These are phyloP conservation scores for Paraplagusia blochii DNA, from an alignment of 2,113 vertebrate species.

Conservation along the genomic window DNA sequence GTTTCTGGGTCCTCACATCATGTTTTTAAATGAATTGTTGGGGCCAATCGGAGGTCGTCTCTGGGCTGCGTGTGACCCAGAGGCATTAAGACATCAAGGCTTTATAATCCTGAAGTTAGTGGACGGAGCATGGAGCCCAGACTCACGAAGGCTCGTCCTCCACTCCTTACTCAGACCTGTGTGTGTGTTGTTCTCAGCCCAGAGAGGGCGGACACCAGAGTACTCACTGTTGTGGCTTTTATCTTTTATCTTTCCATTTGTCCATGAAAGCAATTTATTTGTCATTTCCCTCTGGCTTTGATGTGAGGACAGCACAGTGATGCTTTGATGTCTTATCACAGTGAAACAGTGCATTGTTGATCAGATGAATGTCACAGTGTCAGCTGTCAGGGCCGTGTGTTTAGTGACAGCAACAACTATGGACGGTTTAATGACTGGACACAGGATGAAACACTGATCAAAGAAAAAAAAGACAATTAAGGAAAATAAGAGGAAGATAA, in stretches of 20 bases:
- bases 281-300: constrained; percentile 28
- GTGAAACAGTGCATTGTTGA: constrained; percentile 33
- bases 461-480: too few relatives aligned
- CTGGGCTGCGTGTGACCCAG: too few relatives aligned
- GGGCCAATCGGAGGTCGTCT: too few relatives aligned
- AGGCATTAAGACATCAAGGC: too few relatives aligned
- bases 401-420: constrained; percentile 3
- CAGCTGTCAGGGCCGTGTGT: constrained; percentile 35
- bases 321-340: constrained; percentile 45
- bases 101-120: too few relatives aligned
- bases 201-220: constrained; percentile 12
- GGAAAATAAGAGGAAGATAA: too few relatives aligned
- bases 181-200: not conserved
- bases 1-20: too few relatives aligned
- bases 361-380: constrained; percentile 34
- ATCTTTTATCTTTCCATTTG: constrained; percentile 51
- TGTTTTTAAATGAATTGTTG: too few relatives aligned
- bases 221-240: constrained; percentile 20
- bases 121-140: too few relatives aligned
- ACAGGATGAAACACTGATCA: not conserved
- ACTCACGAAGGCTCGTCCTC: too few relatives aligned
- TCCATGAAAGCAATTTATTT: constrained; percentile 54
- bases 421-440: constrained; percentile 18
- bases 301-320: constrained; percentile 13
- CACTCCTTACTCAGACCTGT: too few relatives aligned